Percentiles rank a stretch among this genome's conserved stretches.
phyloP scores from a whole-genome alignment of 2,888 invertebrate species.

The Phortica magna region DNA sequence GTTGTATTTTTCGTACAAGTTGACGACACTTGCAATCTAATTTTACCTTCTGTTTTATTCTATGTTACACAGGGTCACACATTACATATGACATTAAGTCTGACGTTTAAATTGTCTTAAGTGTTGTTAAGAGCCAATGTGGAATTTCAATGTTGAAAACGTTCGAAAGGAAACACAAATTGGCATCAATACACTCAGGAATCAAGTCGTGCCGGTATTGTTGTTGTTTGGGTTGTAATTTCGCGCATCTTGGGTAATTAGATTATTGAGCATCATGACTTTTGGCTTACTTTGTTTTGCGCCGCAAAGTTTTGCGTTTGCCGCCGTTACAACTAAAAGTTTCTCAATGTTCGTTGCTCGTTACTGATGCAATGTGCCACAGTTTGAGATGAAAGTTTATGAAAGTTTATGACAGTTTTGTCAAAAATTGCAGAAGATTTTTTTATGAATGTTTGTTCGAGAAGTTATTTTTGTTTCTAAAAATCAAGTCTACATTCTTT shows the following conservation, averaged over 20 bases:
- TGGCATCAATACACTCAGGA: background rate
- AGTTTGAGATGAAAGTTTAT: background rate
- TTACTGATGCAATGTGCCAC: background rate
- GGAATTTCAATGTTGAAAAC: no score
- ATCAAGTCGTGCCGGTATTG: background rate
- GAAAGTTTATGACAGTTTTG: background rate
- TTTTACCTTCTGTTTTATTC: no score
- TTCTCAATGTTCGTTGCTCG: background rate
- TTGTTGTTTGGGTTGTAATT: background rate
- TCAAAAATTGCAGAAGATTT: background rate
- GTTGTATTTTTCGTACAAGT: background rate
- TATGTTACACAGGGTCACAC: no score
- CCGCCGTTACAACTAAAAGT: constrained; percentile 42
- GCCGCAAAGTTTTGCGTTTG: constrained; percentile 9
- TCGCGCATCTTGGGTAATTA: constrained; percentile 52
- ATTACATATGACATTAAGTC: no score
- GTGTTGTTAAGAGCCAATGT: no score
- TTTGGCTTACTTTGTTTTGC: constrained; percentile 34
- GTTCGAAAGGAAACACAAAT: no score
- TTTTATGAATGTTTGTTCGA: background rate
- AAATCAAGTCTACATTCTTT: no score
- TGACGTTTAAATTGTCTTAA: no score
- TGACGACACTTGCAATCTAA: no score
- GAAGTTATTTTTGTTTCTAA: no score
- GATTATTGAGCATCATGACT: constrained; percentile 52